phyloP scores from a whole-genome alignment of 1,140 invertebrate species.

The Prorops nasuta region DNA sequence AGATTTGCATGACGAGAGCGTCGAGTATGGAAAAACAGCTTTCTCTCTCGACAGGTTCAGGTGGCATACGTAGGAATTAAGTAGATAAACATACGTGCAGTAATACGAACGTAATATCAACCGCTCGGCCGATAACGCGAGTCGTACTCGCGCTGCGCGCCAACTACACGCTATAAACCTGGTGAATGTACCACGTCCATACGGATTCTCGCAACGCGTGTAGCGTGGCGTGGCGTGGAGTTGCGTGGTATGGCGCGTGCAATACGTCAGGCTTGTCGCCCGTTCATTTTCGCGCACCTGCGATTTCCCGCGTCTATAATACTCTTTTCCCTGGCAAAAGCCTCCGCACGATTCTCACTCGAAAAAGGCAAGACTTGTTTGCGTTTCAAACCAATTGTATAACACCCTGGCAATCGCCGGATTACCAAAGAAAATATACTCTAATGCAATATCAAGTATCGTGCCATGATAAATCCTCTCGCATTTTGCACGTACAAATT shows the following conservation, averaged over 20 bases:
- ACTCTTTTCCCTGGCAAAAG: no score
- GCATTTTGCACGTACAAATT: no score
- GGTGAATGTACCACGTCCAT: slow-evolving; percentile 24
- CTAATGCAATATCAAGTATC: no score
- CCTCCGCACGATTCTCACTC: no score
- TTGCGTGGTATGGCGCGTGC: slow-evolving; percentile 7
- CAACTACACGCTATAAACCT: slow-evolving; percentile 38
- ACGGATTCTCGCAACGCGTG: no score
- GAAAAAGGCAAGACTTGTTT: no score
- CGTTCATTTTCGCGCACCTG: slow-evolving; percentile 23
- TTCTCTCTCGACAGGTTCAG: slow-evolving; percentile 52
- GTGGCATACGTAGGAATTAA: slow-evolving; percentile 47
- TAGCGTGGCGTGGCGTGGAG: no score
- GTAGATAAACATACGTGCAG: slow-evolving; percentile 50
- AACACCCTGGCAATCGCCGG: no score
- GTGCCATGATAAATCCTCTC: no score
- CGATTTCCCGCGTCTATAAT: slow-evolving; percentile 6
- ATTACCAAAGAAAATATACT: no score
- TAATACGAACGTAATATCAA: slow-evolving; percentile 36
- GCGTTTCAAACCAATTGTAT: no score
- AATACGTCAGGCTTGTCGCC: slow-evolving; percentile 8
- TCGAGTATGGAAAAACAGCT: slow-evolving; percentile 51
- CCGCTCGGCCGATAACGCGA: slow-evolving; percentile 7
- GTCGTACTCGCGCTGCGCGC: slow-evolving; percentile 37
- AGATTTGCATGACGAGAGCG: slow-evolving; percentile 39